These are phyloP conservation scores for Neodiprion fabricii DNA, from an alignment of 1,140 invertebrate species.

Conservation along the genomic window DNA sequence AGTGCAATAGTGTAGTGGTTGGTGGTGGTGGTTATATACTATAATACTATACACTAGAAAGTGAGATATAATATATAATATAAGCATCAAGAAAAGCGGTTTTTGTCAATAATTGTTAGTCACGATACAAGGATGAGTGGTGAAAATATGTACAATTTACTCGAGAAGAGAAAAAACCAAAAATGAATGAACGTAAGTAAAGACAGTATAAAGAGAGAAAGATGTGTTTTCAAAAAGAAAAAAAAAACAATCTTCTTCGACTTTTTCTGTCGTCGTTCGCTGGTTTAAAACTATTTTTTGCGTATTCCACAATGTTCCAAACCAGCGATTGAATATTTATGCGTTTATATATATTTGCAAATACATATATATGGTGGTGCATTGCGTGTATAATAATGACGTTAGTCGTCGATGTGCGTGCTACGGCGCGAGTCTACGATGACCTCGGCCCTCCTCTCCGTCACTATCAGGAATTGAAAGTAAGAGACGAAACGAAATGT, in stretches of 20 bases:
- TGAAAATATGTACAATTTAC: constrained; percentile 5
- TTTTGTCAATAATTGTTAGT: background rate
- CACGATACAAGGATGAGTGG: background rate
- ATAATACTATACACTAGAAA: too few species aligned
- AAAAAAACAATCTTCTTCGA: constrained; percentile 4
- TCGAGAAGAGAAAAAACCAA: background rate
- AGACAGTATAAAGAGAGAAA: constrained; percentile 8
- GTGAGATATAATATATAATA: too few species aligned
- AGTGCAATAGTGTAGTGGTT: too few species aligned
- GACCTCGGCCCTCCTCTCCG: constrained; percentile 23
- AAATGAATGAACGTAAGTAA: background rate
- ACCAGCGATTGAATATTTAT: background rate
- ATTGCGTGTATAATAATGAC: background rate
- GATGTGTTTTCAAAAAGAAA: background rate
- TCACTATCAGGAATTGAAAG: background rate
- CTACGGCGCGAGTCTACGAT: constrained; percentile 60
- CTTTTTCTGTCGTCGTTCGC: background rate
- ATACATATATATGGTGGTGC: background rate
- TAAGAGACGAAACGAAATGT: constrained; percentile 1
- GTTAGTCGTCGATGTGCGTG: constrained; percentile 41
- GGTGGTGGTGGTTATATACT: too few species aligned
- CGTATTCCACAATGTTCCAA: too few species aligned
- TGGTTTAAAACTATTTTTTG: background rate
- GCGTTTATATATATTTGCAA: too few species aligned
- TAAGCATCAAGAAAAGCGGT: background rate